Percentiles rank a stretch among this genome's conserved stretches.
Conservation (phyloP, 2,888 invertebrate species). For the Cephus sareptanus region DNA sequence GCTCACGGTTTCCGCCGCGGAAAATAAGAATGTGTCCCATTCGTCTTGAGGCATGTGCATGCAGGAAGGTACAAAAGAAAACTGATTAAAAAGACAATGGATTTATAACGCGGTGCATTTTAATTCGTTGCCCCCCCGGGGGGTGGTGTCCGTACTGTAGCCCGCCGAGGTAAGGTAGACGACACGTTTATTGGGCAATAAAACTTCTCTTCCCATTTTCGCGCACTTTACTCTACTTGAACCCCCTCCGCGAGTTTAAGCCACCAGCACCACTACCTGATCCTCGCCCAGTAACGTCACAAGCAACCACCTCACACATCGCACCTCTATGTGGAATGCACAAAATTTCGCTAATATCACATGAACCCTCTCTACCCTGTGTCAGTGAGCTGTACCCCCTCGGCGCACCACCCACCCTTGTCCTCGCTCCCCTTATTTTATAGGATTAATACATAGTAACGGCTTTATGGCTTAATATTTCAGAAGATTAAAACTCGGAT, state of each 20-base stretch:
- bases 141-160: constrained; percentile 10
- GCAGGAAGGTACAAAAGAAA: not conserved
- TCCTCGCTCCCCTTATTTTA: constrained; percentile 28
- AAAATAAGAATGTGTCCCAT: not conserved
- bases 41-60: not conserved
- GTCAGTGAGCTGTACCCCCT: not conserved
- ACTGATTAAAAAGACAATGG: constrained; percentile 38
- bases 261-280: constrained; percentile 13
- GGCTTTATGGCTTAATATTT: constrained; percentile 40
- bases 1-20: not conserved
- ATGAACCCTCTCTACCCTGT: constrained; percentile 20
- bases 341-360: constrained; percentile 57
- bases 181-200: constrained; percentile 62
- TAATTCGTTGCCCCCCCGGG: constrained; percentile 46
- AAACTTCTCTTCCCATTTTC: constrained; percentile 46
- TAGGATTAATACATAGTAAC: constrained; percentile 42
- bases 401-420: not conserved
- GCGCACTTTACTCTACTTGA: not conserved
- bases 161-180: constrained; percentile 46
- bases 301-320: constrained; percentile 10
- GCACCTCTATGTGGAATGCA: constrained; percentile 50
- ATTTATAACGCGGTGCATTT: constrained; percentile 58
- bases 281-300: constrained; percentile 9
- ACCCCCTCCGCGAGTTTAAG: constrained; percentile 3
- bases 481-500: constrained; percentile 34